Evolutionary conservation across 2,797 vertebrate species (phyloP), one percentile per base, ranked within the genome.

Genomic region (Botia kubotai): DNA sequence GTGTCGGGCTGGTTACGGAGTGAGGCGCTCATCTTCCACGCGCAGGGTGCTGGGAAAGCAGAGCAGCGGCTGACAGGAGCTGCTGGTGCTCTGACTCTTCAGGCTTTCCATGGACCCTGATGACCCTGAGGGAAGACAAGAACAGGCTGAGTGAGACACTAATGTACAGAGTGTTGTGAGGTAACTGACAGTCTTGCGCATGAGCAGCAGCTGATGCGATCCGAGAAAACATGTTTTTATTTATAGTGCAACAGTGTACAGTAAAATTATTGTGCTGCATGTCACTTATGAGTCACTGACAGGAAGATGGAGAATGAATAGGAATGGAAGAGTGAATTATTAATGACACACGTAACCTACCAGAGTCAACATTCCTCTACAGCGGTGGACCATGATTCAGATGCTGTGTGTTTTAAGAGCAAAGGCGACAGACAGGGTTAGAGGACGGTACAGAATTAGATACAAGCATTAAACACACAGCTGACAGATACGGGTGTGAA

Each of bases 381-480:
- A 93, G 96, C 97, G 93, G 97, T 93, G 92, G 96, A 97, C 92
- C 96, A 96, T 93, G 96, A 95, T 89, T 97, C 96, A 4, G 96
- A 96, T 90, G 96, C 96, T 91, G 95, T 92, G 89, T 94, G 95
- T 97, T 95, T 87, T 92, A 93, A 90, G 85, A 93, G 89, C 84
- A 95, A 91, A 90, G 89, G 86, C 50, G 83, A 79, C 13, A 62
- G 23, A 36, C 4, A 29, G 2, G 13, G 23, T 63, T 26, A 21
- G 23, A 63, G 4, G 57, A 46, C 36, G 79, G 79, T 48, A 81
- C 23, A 83, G 46, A 43, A 63, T 33, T 33, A 72, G 19, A 83
- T 46, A 70, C 65, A 82, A 70, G 83, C 58, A 75, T 75, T 50
- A 84, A n/a, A 73, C 46, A 33, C 60, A 63, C 2, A 63, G 60